Percentiles rank a stretch among this genome's conserved stretches.
Evolutionary conservation across 1,140 invertebrate genomes (phyloP).

Genomic region (Drosophila ambigua): DNA sequence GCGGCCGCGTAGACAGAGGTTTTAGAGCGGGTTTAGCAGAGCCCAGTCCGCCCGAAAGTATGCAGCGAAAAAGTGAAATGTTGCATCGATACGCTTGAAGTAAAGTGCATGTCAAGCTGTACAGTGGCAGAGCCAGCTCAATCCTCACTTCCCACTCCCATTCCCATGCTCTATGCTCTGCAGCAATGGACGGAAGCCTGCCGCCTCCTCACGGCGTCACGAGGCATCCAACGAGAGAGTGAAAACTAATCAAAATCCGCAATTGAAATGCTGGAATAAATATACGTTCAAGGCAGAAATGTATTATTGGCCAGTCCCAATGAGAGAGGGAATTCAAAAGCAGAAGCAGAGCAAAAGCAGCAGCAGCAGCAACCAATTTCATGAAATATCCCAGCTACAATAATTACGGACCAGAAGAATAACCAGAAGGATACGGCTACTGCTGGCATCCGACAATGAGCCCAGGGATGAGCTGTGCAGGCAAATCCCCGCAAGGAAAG

Average conservation of each 20-base stretch:
- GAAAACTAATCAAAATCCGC: constrained; percentile 69
- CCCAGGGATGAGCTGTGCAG: neutral
- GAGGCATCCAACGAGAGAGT: constrained; percentile 33
- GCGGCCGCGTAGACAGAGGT: too few species aligned
- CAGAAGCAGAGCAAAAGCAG: constrained; percentile 26
- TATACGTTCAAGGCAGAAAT: constrained; percentile 25
- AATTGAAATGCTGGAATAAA: constrained; percentile 60
- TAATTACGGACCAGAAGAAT: constrained; percentile 32
- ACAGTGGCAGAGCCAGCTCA: too few species aligned
- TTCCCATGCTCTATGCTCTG: neutral
- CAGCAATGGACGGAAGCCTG: constrained; percentile 34
- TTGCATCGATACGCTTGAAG: too few species aligned
- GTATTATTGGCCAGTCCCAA: constrained; percentile 54
- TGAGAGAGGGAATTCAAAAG: constrained; percentile 27
- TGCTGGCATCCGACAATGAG: constrained; percentile 41
- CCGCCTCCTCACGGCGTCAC: constrained; percentile 1
- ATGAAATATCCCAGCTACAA: constrained; percentile 30
- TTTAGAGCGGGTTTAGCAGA: too few species aligned
- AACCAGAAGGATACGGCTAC: constrained; percentile 20
- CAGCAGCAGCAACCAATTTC: constrained; percentile 23
- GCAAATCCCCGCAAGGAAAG: neutral
- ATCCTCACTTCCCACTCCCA: neutral
- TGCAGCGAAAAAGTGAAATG: too few species aligned
- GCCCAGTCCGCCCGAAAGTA: too few species aligned
- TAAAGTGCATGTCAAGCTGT: too few species aligned